A percentile compares a stretch with the other conserved stretches of the same genome.
Evolutionary conservation across 2,113 vertebrate species (phyloP).

Genomic region (Mesocricetus auratus): DNA sequence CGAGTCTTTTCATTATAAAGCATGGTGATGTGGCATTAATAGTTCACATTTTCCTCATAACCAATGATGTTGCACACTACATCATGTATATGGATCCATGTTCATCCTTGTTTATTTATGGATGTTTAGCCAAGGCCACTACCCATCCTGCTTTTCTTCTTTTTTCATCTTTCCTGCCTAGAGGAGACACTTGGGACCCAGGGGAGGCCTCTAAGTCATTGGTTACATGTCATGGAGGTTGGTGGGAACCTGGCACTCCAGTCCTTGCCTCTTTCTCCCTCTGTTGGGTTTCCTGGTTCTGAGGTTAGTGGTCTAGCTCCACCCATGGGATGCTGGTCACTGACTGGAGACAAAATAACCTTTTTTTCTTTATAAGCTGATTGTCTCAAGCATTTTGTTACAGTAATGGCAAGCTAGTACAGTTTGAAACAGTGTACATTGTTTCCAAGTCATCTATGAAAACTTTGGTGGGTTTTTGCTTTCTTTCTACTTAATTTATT

Average conservation of each 20-base stretch:
- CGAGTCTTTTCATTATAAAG: background rate
- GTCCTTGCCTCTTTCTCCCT: background rate
- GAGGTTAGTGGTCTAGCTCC: background rate
- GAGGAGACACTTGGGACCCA: background rate
- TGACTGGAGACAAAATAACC: background rate
- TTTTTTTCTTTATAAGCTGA: background rate
- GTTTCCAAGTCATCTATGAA: background rate
- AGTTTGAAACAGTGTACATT: no score
- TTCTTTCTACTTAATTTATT: background rate
- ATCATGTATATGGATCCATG: no score
- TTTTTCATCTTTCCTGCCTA: background rate
- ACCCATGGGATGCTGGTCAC: background rate
- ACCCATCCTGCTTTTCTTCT: background rate
- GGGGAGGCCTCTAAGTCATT: background rate
- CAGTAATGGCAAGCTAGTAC: no score
- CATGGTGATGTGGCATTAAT: background rate
- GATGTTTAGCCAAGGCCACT: fast-evolving
- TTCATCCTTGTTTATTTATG: background rate
- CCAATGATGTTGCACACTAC: background rate
- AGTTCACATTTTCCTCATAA: background rate
- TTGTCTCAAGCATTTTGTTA: background rate
- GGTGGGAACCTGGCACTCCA: no score
- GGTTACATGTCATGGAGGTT: background rate
- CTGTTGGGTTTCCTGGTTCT: background rate
- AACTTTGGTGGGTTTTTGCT: background rate